These are phyloP conservation scores for Smittia sp. DNA, from an alignment of 2,888 invertebrate species.

Conservation along the genomic window DNA sequence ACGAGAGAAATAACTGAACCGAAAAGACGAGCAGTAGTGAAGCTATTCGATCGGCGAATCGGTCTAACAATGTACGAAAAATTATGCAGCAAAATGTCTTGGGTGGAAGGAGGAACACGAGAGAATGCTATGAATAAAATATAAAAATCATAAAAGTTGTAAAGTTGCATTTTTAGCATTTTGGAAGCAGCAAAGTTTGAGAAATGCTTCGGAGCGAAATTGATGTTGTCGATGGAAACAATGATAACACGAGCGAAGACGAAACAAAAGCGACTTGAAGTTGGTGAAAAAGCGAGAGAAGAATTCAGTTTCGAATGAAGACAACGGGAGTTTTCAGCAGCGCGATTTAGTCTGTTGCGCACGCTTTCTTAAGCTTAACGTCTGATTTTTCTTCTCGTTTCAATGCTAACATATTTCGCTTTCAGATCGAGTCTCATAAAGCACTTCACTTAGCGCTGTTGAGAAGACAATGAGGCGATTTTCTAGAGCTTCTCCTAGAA, in stretches of 20 bases:
- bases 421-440: neutral
- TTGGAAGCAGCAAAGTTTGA: neutral
- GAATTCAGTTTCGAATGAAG: slow-evolving; percentile 17
- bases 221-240: neutral
- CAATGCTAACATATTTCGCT: neutral
- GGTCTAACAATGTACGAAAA: slow-evolving; percentile 17
- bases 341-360: slow-evolving; percentile 33
- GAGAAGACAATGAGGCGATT: neutral
- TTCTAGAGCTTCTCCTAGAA: neutral
- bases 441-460: neutral
- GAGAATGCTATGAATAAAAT: neutral
- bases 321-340: slow-evolving; percentile 37
- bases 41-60: slow-evolving; percentile 2
- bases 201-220: neutral
- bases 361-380: slow-evolving; percentile 1
- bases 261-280: neutral
- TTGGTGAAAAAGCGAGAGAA: neutral
- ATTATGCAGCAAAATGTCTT: neutral
- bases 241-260: neutral
- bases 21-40: slow-evolving; percentile 12
- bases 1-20: slow-evolving; percentile 29
- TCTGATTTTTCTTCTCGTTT: neutral
- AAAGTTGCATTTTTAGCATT: slow-evolving; percentile 2
- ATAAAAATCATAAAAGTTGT: neutral
- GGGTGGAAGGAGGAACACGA: neutral